Percentiles rank a stretch among this genome's conserved stretches.
Evolutionary conservation across 2,797 vertebrate genomes (phyloP).

Genomic region (Cossypha caffra): DNA sequence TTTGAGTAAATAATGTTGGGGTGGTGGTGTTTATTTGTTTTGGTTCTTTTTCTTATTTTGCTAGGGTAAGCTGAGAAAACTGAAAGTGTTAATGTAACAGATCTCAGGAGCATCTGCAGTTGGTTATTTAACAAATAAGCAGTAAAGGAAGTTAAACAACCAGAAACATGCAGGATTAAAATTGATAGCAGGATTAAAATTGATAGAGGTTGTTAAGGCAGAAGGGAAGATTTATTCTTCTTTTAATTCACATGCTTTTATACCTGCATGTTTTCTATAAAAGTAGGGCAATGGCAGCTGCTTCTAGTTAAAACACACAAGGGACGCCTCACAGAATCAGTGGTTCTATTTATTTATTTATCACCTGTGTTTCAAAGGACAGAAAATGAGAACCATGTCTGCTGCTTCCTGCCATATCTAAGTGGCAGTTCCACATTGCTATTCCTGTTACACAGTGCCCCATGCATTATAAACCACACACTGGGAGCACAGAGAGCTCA

Average conservation of each 20-base stretch:
- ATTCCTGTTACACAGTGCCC: background rate
- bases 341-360: slow-evolving; percentile 2
- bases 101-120: background rate
- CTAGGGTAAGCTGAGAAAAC: background rate
- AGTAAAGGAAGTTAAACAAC: background rate
- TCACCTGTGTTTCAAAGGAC: background rate
- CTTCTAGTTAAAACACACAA: background rate
- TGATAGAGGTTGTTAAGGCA: background rate
- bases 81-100: background rate
- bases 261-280: background rate
- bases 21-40: background rate
- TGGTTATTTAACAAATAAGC: background rate
- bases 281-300: background rate
- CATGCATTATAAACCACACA: background rate
- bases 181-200: background rate
- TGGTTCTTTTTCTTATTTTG: background rate
- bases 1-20: background rate
- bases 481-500: background rate
- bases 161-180: background rate
- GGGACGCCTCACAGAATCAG: background rate
- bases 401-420: background rate
- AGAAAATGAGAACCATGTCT: background rate
- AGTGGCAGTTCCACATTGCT: background rate
- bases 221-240: background rate
- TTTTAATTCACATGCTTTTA: background rate